Conservation (phyloP, 37 sponge, comb jelly and placozoan species). For the Cliona cf. orientalis region DNA sequence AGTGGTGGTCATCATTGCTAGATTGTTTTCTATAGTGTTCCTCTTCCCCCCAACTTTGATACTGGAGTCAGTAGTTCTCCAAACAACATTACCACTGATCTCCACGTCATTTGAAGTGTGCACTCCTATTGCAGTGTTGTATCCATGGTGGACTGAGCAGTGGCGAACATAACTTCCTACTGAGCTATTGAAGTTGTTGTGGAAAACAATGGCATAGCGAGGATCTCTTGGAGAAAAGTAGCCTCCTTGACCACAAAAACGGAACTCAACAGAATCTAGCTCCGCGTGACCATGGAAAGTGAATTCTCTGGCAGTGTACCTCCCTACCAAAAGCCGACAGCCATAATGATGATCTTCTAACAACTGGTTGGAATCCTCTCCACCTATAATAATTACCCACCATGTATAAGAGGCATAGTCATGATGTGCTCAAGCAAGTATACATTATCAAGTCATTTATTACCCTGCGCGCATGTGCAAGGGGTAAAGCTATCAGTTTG, state of each 20-base stretch:
- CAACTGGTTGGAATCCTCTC: constrained; percentile 59
- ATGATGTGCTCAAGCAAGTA: too few relatives aligned
- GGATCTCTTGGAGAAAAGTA: constrained; percentile 79
- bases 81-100: constrained; percentile 69
- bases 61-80: constrained; percentile 75
- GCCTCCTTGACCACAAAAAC: constrained; percentile 88
- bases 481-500: too few relatives aligned
- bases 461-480: too few relatives aligned
- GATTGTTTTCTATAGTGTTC: constrained; percentile 51
- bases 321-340: constrained; percentile 77
- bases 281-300: constrained; percentile 40
- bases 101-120: constrained; percentile 63
- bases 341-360: constrained; percentile 77
- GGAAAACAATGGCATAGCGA: constrained; percentile 77
- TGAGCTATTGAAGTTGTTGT: constrained; percentile 21
- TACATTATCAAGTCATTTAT: too few relatives aligned
- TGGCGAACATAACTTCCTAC: constrained; percentile 49
- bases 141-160: constrained; percentile 84
- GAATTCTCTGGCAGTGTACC: constrained; percentile 10
- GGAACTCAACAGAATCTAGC: constrained; percentile 75
- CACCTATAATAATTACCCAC: constrained; percentile 40
- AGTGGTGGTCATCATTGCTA: constrained; percentile 75
- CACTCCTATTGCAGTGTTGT: constrained; percentile 86
- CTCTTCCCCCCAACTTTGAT: constrained; percentile 59
- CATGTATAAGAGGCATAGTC: too few relatives aligned